phyloP scores from a whole-genome alignment of 2,888 invertebrate genomes.

The Apamea sordens region DNA sequence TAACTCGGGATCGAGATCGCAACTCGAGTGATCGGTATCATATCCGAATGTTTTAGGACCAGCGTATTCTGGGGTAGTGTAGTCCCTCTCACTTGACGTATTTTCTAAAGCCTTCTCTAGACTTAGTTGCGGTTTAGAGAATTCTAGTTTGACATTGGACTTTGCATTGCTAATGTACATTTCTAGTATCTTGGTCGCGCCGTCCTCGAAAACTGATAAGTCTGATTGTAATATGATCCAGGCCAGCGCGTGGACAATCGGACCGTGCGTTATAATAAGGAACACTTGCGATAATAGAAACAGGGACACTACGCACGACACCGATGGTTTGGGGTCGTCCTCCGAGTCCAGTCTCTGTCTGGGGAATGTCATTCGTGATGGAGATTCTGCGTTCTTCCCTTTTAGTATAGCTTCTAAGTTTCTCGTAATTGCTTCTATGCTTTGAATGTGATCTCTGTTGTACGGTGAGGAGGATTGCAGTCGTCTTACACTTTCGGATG shows the following conservation, averaged over 20 bases:
- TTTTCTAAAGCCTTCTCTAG: conserved; percentile 93
- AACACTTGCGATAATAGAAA: conserved; percentile 98
- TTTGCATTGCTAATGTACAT: conserved; percentile 91
- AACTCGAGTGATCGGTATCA: conserved; percentile 88
- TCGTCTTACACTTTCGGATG: conserved; percentile 82
- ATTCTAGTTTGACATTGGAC: conserved; percentile 90
- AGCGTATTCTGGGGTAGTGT: conserved; percentile 85
- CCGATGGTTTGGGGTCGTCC: conserved; percentile 92
- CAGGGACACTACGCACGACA: conserved; percentile 97
- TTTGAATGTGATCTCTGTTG: conserved; percentile 86
- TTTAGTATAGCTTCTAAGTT: conserved; percentile 92
- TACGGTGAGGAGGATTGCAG: conserved; percentile 80
- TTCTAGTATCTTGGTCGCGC: conserved; percentile 92
- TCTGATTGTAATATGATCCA: conserved; percentile 97
- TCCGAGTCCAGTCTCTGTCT: conserved; percentile 86
- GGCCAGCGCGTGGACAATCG: conserved; percentile 96
- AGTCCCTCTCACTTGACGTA: conserved; percentile 85
- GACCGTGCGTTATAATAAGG: conserved; percentile 97
- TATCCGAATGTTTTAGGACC: conserved; percentile 83
- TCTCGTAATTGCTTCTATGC: conserved; percentile 91
- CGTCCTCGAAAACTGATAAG: conserved; percentile 92
- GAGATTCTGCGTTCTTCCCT: conserved; percentile 89
- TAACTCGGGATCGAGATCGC: conserved; percentile 88
- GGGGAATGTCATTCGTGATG: conserved; percentile 80
- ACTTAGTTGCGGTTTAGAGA: conserved; percentile 93